Percentiles rank a stretch among this genome's conserved stretches.
phyloP scores from a whole-genome alignment of 2,888 invertebrate species.

The Drosophila testacea region DNA sequence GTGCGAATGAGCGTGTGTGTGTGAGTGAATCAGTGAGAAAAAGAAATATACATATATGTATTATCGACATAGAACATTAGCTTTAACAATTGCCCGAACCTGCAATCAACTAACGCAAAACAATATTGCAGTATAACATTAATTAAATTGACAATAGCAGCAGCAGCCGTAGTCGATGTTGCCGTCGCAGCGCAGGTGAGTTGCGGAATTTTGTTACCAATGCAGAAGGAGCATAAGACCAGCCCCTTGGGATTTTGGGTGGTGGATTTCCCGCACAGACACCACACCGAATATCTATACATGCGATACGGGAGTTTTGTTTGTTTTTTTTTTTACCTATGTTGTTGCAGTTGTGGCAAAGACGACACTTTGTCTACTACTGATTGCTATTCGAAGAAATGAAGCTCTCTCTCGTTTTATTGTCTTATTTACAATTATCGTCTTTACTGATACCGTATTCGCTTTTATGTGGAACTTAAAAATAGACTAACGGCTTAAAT shows the following conservation, averaged over 20 bases:
- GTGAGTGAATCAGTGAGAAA: conserved; percentile 46
- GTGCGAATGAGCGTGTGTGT: conserved; percentile 29
- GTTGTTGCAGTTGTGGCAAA: conserved; percentile 35
- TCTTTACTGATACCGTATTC: conserved; percentile 18
- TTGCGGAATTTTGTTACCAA: conserved; percentile 69
- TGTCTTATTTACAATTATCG: conserved; percentile 26
- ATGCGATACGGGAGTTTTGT: conserved; percentile 34
- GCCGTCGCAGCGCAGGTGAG: conserved; percentile 63
- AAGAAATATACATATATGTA: conserved; percentile 30
- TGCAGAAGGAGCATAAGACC: conserved; percentile 39
- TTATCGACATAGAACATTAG: conserved; percentile 46
- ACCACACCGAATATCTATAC: conserved; percentile 60
- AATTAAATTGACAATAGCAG: conserved; percentile 13
- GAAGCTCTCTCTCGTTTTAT: conserved; percentile 17
- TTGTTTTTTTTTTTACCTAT: conserved; percentile 31
- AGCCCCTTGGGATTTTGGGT: conserved; percentile 56
- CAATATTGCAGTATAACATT: conserved; percentile 4
- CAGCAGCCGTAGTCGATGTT: conserved; percentile 28
- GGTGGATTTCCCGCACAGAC: conserved; percentile 62
- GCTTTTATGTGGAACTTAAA: conserved; percentile 26
- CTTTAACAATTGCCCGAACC: conserved; percentile 55
- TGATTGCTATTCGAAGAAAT: conserved; percentile 27
- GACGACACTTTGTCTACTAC: conserved; percentile 12
- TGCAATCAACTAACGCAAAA: conserved; percentile 26
- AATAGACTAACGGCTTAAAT: conserved; percentile 22